Base-by-base conservation (phyloP, 64 coral and sea anemone species). In the Porites australiensis region DNA sequence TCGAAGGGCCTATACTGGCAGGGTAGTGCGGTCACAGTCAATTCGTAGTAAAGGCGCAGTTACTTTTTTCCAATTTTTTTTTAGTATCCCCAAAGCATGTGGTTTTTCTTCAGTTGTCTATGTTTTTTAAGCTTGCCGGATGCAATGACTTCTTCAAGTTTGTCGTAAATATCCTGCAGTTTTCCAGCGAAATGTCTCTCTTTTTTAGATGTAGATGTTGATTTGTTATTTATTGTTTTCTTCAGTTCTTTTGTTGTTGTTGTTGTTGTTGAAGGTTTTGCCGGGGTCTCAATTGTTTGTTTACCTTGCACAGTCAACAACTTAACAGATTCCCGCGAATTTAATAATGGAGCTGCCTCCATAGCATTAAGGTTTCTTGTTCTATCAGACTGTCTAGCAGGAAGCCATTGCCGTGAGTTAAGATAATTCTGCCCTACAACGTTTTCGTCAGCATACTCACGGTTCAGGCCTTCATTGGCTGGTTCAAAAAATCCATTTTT, bases 151-250 rank as follows among this genome's bases (percentile, higher is more conserved):
- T 49, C 57, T 47, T 92, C 81, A 75, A 92, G 90, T 50, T 52
- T 92, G 4, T 92, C 80, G 16, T 92, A 92, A 77, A 92, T 92
- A 64, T 84, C 79, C 64, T 92, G 90, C 9, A 92, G 72, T 67
- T 86, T 60, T 59, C 90, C 90, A 23, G 70, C 13, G 45, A 75
- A 92, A 50, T 80, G 90, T 44, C 58, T 92, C 4, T 58, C n/a
- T 19, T 2, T 50, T 69, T 69, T 84, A 63, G 78, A 2, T 13
- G 13, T 8, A 15, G 57, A 60, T 13, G 5, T 61, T 23, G 23
- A 5, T 13, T 61, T 81, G 9, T 14, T 81, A 27, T 81, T 63
- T 13, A 44, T 13, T 44, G 22, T 45, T 44, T 6, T 81, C 12
- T 57, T 62, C 27, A 44, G 21, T 13, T 54, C n/a, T 27, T 43